These are phyloP conservation scores for Aphrocallistes beatrix DNA, from an alignment of 37 sponge, comb jelly and placozoan species.

Conservation along the genomic window DNA sequence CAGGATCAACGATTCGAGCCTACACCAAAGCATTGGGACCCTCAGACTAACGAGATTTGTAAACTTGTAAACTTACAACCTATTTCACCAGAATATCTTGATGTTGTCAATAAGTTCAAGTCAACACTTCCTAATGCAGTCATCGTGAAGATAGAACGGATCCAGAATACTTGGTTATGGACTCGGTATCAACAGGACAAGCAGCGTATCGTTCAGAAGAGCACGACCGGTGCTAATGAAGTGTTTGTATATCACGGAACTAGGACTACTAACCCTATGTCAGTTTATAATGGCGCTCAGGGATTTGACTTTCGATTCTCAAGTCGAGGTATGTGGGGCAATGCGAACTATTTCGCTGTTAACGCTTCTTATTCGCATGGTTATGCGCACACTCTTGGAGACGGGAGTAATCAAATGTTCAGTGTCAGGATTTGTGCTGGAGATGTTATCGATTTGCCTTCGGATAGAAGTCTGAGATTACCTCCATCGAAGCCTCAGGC, in stretches of 20 bases:
- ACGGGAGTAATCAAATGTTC: slow-evolving; percentile 41
- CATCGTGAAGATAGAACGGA: slow-evolving; percentile 29
- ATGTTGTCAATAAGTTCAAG: slow-evolving; percentile 30
- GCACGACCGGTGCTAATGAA: slow-evolving; percentile 42
- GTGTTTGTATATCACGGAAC: slow-evolving; percentile 65
- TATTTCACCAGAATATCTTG: slow-evolving; percentile 24
- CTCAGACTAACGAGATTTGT: not conserved
- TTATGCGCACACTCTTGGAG: slow-evolving; percentile 38
- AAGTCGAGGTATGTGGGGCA: slow-evolving; percentile 65
- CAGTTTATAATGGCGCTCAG: slow-evolving; percentile 51
- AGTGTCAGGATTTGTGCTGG: slow-evolving; percentile 59
- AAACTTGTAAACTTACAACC: not conserved
- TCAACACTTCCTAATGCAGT: slow-evolving; percentile 29
- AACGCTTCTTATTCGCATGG: slow-evolving; percentile 65
- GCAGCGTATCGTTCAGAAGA: slow-evolving; percentile 40
- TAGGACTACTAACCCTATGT: slow-evolving; percentile 41
- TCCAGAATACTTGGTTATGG: slow-evolving; percentile 77
- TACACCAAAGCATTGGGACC: not conserved
- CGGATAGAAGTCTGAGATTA: slow-evolving; percentile 39
- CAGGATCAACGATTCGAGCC: not conserved
- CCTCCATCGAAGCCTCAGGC: slow-evolving; percentile 65
- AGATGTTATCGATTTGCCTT: slow-evolving; percentile 29
- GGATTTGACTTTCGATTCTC: slow-evolving; percentile 72
- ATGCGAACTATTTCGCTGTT: slow-evolving; percentile 73
- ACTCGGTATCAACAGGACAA: slow-evolving; percentile 38